Conservation (phyloP, 2,888 invertebrate species). For the Drosophila infuscata region DNA sequence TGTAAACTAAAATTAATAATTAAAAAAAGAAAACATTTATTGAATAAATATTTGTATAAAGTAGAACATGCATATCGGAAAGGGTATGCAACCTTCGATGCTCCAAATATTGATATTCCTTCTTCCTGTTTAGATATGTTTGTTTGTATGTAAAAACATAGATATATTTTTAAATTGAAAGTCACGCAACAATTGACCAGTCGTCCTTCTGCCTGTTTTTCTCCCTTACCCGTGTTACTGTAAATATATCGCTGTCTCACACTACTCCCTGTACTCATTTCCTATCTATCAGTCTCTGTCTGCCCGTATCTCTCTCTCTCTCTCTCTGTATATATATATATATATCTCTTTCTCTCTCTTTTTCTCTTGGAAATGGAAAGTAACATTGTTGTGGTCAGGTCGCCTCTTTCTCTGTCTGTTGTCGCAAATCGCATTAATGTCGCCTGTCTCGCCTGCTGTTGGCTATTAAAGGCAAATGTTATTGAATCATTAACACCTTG, state of each 20-base stretch:
- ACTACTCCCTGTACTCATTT: not conserved
- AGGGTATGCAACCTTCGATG: not conserved
- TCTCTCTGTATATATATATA: not conserved
- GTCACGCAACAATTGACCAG: conserved; percentile 81
- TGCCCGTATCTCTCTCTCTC: not conserved
- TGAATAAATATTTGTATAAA: not conserved
- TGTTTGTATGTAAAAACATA: not conserved
- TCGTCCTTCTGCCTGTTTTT: not conserved
- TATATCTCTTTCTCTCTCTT: not conserved
- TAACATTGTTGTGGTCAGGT: conserved; percentile 56
- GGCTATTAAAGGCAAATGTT: conserved; percentile 76
- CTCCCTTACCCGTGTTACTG: not conserved
- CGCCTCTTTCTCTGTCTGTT: not conserved
- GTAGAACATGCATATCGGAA: not conserved
- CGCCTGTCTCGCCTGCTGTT: conserved; percentile 66
- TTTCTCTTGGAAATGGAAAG: conserved; percentile 29
- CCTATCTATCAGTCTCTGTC: conserved; percentile 5
- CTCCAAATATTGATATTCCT: not conserved
- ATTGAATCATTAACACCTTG: conserved; percentile 80
- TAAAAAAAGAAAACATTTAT: not conserved
- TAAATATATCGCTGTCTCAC: not conserved
- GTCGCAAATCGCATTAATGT: conserved; percentile 69
- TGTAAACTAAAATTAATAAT: not conserved
- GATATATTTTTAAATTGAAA: conserved; percentile 77
- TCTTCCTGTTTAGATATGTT: not conserved